Conservation (phyloP, 2,113 vertebrate genomes). For the Crotalus tigris region DNA sequence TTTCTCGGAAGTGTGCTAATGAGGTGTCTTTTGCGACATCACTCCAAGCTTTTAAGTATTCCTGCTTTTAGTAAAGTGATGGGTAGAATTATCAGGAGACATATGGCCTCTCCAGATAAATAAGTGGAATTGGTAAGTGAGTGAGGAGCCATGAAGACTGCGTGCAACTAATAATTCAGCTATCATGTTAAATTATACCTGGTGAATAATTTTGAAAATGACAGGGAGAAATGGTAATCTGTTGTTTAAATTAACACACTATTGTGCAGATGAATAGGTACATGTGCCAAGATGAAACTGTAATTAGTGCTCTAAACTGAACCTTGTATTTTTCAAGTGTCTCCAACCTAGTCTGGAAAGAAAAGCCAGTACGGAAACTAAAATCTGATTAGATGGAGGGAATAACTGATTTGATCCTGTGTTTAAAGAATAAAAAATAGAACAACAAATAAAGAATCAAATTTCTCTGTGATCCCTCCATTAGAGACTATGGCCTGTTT, state of each 20-base stretch:
- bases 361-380: not conserved
- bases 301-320: not conserved
- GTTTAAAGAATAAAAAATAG: not conserved
- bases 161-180: not conserved
- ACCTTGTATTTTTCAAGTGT: not conserved
- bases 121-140: not conserved
- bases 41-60: not conserved
- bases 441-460: not conserved
- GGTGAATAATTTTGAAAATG: slow-evolving; percentile 34
- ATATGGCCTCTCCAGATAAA: not conserved
- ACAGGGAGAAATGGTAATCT: not conserved
- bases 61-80: slow-evolving; percentile 17
- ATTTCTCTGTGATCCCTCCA: not conserved
- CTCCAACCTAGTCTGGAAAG: not conserved
- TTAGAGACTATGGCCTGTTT: not conserved
- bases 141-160: not conserved
- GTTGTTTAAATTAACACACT: slow-evolving; percentile 39
- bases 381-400: not conserved
- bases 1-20: not conserved
- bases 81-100: not conserved
- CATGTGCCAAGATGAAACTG: not conserved
- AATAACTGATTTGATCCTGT: not conserved
- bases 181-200: slow-evolving; percentile 51
- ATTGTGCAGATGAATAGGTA: slow-evolving; percentile 32
- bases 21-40: not conserved